Percentiles rank a stretch among this genome's conserved stretches.
Conservation (phyloP, 2,113 vertebrate species). For the Clarias magur region DNA sequence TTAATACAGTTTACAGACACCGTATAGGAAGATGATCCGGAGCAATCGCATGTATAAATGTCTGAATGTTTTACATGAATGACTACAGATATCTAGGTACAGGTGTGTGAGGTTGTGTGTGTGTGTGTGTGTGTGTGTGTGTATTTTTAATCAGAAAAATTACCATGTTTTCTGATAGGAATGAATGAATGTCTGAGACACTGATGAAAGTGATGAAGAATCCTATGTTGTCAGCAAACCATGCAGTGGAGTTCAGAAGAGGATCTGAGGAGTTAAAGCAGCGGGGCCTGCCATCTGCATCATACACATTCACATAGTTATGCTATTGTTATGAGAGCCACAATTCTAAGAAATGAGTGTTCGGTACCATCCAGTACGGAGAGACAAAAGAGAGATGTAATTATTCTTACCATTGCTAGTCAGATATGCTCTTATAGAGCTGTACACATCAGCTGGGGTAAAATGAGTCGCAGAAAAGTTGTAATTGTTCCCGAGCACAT, state of each 20-base stretch:
- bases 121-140: neutral
- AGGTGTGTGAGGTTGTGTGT: too few species aligned
- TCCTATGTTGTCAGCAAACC: conserved; percentile 65
- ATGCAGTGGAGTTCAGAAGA: conserved; percentile 64
- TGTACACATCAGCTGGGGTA: conserved; percentile 58
- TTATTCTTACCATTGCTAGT: conserved; percentile 36
- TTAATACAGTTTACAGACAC: neutral
- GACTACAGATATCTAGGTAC: too few species aligned
- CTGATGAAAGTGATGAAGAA: conserved; percentile 53
- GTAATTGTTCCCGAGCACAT: conserved; percentile 62
- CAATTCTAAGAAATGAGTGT: too few species aligned
- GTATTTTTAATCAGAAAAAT: too few species aligned
- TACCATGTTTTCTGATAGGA: conserved; percentile 1
- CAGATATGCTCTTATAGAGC: conserved; percentile 63
- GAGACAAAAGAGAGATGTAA: neutral
- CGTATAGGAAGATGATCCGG: neutral
- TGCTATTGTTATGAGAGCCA: too few species aligned
- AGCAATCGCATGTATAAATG: too few species aligned
- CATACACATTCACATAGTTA: conserved; percentile 30
- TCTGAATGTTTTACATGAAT: too few species aligned
- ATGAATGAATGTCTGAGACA: too few species aligned
- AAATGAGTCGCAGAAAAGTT: conserved; percentile 56
- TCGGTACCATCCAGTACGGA: too few species aligned
- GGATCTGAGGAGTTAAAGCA: conserved; percentile 48
- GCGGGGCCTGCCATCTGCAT: conserved; percentile 51